Conservation (phyloP, 2,888 invertebrate genomes). For the Papilio protenor region DNA sequence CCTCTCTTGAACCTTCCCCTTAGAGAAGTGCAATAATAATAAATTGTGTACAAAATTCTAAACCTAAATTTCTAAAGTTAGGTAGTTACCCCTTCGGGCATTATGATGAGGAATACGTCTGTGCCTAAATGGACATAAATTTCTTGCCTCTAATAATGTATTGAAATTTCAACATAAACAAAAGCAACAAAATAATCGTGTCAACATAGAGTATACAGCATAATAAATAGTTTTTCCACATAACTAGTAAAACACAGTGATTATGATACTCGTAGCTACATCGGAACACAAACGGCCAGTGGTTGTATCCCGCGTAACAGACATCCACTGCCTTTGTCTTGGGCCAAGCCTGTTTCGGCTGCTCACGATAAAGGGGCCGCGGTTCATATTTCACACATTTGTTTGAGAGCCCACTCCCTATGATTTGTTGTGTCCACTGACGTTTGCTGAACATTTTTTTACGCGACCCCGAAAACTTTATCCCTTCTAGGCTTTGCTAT, state of each 20-base stretch:
- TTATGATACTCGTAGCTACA: too few species aligned
- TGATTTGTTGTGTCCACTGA: conserved; percentile 71
- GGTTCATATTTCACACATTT: conserved; percentile 75
- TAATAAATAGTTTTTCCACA: background rate
- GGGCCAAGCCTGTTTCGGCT: conserved; percentile 63
- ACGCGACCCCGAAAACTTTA: conserved; percentile 23
- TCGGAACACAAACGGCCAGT: background rate
- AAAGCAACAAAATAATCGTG: too few species aligned
- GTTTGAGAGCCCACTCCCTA: conserved; percentile 62
- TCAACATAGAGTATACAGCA: background rate
- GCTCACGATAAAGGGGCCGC: conserved; percentile 62
- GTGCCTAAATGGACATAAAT: too few species aligned
- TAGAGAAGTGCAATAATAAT: too few species aligned
- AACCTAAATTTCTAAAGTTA: too few species aligned
- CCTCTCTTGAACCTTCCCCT: too few species aligned
- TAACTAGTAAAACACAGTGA: background rate
- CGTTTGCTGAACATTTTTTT: conserved; percentile 54
- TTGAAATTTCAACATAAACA: too few species aligned
- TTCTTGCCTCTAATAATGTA: too few species aligned
- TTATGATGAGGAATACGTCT: too few species aligned
- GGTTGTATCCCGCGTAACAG: conserved; percentile 24
- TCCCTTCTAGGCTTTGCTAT: conserved; percentile 30
- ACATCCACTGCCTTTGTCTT: conserved; percentile 51
- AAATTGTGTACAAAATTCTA: too few species aligned
- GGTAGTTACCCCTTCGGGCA: too few species aligned